Evolutionary conservation across 2,888 invertebrate genomes (phyloP).

Genomic region (Apotomis turbidana): DNA sequence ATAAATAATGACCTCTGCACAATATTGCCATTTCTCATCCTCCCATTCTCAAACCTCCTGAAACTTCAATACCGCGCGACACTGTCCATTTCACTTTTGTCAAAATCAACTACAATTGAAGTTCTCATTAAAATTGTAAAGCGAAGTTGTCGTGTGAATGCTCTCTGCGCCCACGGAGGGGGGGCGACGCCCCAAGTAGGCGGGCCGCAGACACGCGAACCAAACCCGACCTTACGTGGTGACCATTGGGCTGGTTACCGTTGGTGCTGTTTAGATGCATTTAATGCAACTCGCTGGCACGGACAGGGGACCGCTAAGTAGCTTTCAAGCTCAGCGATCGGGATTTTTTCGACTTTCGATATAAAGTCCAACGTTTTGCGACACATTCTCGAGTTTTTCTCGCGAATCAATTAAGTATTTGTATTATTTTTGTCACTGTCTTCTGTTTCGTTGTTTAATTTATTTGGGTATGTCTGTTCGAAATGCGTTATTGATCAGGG

Average conservation of each 20-base stretch:
- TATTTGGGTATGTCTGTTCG: no score
- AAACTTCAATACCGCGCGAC: slow-evolving; percentile 54
- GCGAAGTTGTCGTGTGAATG: slow-evolving; percentile 75
- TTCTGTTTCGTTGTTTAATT: neutral
- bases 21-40: neutral
- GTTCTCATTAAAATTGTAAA: slow-evolving; percentile 82
- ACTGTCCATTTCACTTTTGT: slow-evolving; percentile 68
- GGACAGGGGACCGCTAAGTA: slow-evolving; percentile 73
- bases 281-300: slow-evolving; percentile 70
- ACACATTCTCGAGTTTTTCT: slow-evolving; percentile 41
- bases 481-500: no score
- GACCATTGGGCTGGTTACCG: slow-evolving; percentile 45
- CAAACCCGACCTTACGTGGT: slow-evolving; percentile 52
- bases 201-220: slow-evolving; percentile 61
- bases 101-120: slow-evolving; percentile 68
- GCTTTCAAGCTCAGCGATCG: slow-evolving; percentile 67
- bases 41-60: neutral
- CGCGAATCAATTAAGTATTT: slow-evolving; percentile 23
- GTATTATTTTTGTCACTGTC: slow-evolving; percentile 8
- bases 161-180: slow-evolving; percentile 70
- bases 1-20: no score
- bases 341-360: slow-evolving; percentile 61
- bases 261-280: slow-evolving; percentile 57
- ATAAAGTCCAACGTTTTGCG: slow-evolving; percentile 37
- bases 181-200: slow-evolving; percentile 80